Base-by-base conservation (phyloP, 2,113 vertebrate genomes). In the Bungarus multicinctus region DNA sequence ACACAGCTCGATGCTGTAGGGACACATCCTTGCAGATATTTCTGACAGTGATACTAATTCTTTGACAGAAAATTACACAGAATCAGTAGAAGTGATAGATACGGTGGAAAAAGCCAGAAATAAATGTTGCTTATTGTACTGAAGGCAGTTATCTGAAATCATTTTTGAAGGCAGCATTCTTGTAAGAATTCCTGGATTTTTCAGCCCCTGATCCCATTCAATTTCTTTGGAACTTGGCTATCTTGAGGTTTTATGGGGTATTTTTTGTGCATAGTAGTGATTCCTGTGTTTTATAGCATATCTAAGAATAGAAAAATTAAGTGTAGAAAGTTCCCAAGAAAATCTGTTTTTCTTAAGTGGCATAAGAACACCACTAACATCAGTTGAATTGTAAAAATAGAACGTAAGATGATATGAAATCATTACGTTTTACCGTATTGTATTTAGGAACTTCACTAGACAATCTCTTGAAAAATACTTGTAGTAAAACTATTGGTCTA, bases 401-500 rank as follows among this genome's bases (percentile, higher is more conserved):
- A 86, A 86, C 4, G 47, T 57, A 92, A 85, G 12, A 58, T 58
- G 8, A 3, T 85, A n/a, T 30, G 23, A 34, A 45, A 85, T 89
- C 27, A 55, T 55, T 30, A 43, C 55, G 54, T 30, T 88, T 43
- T 91, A 34, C 14, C 47, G 16, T 87, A n/a, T 52, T 52, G 14
- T 9, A 52, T 87, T 52, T 52, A 52, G 50, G 86, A 14, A 22
- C 23, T 58, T 23, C 25, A 7, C 23, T 89, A 22, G 25, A 43
- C 5, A 18, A 50, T 52, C 53, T 55, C 87, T 52, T 52, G 10
- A 55, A 34, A 0, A 50, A 50, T 0, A 85, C 88, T 91, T 91
- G 47, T 88, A 55, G 88, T 16, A 50, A 92, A 54, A 91, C 10
- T 54, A 53, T 50, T 91, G 12, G 93, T 89, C n/a, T 95, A 91